These are phyloP conservation scores for Serinus canaria DNA, from an alignment of 2,113 vertebrate species.

Conservation along the genomic window DNA sequence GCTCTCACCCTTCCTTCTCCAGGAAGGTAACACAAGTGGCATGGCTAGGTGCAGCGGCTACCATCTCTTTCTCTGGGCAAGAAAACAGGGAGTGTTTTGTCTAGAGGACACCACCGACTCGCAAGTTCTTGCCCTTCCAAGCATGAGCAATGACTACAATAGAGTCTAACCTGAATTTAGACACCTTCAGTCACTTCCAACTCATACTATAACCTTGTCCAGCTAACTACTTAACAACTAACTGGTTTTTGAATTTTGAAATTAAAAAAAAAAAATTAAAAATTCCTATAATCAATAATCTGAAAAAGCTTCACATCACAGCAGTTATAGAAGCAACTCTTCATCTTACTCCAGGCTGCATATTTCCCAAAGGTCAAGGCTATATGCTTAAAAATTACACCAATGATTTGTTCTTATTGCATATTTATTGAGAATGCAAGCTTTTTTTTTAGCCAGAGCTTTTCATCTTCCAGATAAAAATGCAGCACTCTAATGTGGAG, in stretches of 20 bases:
- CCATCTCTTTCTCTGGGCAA: not conserved
- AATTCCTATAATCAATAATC: not conserved
- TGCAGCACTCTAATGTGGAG: not conserved
- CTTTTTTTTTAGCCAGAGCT: not conserved
- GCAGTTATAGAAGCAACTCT: not conserved
- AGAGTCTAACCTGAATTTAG: not conserved
- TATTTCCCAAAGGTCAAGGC: not conserved
- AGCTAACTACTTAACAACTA: not conserved
- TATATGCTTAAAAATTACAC: not conserved
- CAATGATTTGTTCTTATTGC: not conserved
- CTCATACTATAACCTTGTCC: not conserved
- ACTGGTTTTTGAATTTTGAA: not conserved
- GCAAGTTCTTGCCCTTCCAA: not conserved
- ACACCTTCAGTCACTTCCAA: not conserved
- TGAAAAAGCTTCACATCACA: not conserved
- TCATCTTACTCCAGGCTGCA: not conserved
- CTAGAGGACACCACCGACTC: not conserved
- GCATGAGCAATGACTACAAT: not conserved
- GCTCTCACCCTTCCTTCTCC: not conserved
- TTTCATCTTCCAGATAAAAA: not conserved
- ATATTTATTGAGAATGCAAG: not conserved
- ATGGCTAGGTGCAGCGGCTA: accelerated
- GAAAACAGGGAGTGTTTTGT: not conserved
- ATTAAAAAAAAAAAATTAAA: not conserved
- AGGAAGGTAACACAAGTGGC: not conserved